phyloP scores from a whole-genome alignment of 2,113 vertebrate genomes.

The Sialia sialis region DNA sequence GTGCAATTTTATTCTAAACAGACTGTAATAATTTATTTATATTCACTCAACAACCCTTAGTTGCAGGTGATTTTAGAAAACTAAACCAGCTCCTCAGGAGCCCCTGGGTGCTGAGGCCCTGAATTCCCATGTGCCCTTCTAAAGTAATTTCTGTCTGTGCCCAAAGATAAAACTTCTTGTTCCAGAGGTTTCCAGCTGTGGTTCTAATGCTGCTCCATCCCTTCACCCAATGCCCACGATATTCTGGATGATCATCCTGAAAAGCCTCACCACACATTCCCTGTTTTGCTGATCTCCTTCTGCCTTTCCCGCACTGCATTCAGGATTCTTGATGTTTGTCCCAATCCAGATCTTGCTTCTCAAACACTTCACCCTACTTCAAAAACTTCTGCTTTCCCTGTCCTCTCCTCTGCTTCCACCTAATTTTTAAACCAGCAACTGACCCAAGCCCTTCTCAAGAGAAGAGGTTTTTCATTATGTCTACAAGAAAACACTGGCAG shows the following conservation, averaged over 20 bases:
- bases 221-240: accelerated
- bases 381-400: neutral
- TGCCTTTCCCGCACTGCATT: neutral
- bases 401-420: neutral
- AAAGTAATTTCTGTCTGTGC: accelerated
- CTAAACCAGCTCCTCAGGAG: neutral
- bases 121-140: accelerated
- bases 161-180: neutral
- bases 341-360: neutral
- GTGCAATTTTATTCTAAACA: neutral
- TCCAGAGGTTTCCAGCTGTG: neutral
- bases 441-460: neutral
- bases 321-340: neutral
- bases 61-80: neutral
- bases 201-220: neutral
- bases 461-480: neutral
- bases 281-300: neutral
- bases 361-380: neutral
- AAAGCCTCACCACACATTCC: neutral
- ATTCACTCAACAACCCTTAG: neutral
- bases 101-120: neutral
- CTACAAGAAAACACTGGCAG: neutral
- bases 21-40: neutral
- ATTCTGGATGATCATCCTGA: neutral
- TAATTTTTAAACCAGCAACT: neutral